phyloP scores from a whole-genome alignment of 2,797 vertebrate species.

The Percopsis omiscomaycus region DNA sequence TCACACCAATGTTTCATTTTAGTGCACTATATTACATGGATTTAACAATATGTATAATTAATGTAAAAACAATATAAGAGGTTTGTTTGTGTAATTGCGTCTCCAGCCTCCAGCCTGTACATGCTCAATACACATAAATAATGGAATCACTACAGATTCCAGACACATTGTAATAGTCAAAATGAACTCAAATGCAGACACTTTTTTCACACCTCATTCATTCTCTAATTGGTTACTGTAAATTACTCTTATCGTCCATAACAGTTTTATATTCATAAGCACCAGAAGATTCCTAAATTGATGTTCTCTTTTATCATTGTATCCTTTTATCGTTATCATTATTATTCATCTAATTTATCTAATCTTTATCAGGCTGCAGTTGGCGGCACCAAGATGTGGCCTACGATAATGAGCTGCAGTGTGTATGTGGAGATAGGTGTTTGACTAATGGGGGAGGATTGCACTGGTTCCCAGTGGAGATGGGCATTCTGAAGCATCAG shows the following conservation, averaged over 20 bases:
- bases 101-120: conserved; percentile 60
- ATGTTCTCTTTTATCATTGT: conserved; percentile 36
- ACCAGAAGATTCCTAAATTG: conserved; percentile 46
- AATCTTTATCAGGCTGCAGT: conserved; percentile 19
- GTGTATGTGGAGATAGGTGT: conserved; percentile 33
- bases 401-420: conserved; percentile 45
- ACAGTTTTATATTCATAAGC: conserved; percentile 52
- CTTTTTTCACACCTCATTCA: conserved; percentile 48
- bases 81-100: conserved; percentile 63
- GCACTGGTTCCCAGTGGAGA: conserved; percentile 57
- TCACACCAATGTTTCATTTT: conserved; percentile 55
- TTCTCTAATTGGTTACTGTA: conserved; percentile 52
- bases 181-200: conserved; percentile 53
- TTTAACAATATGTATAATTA: conserved; percentile 66
- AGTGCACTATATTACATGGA: conserved; percentile 77
- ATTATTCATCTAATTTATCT: no score
- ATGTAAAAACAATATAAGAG: conserved; percentile 60
- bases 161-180: conserved; percentile 56
- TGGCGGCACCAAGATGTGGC: conserved; percentile 31
- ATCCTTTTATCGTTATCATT: no score
- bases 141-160: conserved; percentile 60
- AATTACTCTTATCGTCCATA: conserved; percentile 59
- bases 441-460: conserved; percentile 38
- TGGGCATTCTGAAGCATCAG: conserved; percentile 62
- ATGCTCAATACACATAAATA: conserved; percentile 74